Base-by-base conservation (phyloP, 2,113 vertebrate species). In the Tachysurus fulvidraco region DNA sequence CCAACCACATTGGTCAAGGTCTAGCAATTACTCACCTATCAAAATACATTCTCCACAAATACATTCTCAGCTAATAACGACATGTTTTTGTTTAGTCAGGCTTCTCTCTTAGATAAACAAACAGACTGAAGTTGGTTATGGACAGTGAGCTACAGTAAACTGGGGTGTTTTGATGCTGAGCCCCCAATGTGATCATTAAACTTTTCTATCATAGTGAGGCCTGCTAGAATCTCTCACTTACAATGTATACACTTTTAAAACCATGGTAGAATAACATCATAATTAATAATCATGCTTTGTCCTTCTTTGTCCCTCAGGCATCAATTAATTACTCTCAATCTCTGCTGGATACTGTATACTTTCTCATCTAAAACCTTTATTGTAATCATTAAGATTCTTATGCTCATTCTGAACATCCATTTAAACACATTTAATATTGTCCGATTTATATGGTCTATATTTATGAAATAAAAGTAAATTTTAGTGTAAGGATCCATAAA, bases 1-100 rank as follows among this genome's bases (percentile, higher is more conserved):
- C 84, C 69, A 65, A 85, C 85, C 84, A 82, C 83, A 73, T 36
- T 84, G 25, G 54, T 90, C 93, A 94, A 94, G 93, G 94, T 94
- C 92, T 92, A 41, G 71, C 64, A 71, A 85, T 80, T 64, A 89
- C 77, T 69, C 62, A 59, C 30, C 79, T 82, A 44, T 19, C 11
- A 28, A 28, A 67, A 67, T 25, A 25, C 25, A 36, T 62, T 62
- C n/a, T 67, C n/a, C 13, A 67, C 62, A 83, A 83, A 54, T 21
- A 19, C 28, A 67, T 46, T 65, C 25, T 67, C 62, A 50, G 36
- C 55, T 41, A 62, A 62, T 25, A 25, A 62, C 36, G 2, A 25
- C 8, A 62, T 10, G 3, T 62, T 3, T 25, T 59, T 59, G 5
- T 59, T 4, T 59, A 17, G 16, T 59, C 57, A 5, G 57, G 4